A percentile compares a stretch with the other conserved stretches of the same genome.
These are phyloP conservation scores for Enteromius afrohamiltoni DNA, from an alignment of 2,797 vertebrate genomes.

Conservation along the genomic window DNA sequence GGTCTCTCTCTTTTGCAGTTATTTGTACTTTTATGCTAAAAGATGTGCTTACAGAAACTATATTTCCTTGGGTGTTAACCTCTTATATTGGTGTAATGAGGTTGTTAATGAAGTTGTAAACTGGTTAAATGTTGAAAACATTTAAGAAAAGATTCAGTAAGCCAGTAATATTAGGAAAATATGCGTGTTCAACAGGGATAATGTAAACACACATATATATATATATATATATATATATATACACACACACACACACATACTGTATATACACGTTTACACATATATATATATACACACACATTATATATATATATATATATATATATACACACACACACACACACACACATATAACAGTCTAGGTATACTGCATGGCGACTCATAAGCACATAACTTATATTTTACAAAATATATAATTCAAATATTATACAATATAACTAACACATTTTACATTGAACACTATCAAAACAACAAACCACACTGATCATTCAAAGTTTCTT, in stretches of 20 bases:
- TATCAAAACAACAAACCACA: constrained; percentile 13
- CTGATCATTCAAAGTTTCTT: constrained; percentile 63
- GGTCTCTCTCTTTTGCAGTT: background rate
- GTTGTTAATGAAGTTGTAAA: no score
- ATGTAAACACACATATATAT: no score
- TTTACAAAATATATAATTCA: background rate
- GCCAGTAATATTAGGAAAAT: background rate
- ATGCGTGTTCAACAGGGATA: background rate
- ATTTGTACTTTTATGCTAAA: constrained; percentile 10
- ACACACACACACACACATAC: no score
- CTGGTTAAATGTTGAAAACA: background rate
- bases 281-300: no score
- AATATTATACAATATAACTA: background rate
- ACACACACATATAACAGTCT: background rate
- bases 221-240: no score
- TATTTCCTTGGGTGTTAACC: background rate
- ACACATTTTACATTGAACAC: background rate
- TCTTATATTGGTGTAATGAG: background rate
- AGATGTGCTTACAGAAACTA: constrained; percentile 6
- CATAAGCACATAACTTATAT: background rate
- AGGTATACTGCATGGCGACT: background rate
- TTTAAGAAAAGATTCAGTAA: background rate
- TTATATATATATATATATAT: no score
- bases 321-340: no score
- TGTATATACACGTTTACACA: no score